Percentiles rank a stretch among this genome's conserved stretches.
phyloP scores from a whole-genome alignment of 2,113 vertebrate genomes.

The Colaptes auratus region DNA sequence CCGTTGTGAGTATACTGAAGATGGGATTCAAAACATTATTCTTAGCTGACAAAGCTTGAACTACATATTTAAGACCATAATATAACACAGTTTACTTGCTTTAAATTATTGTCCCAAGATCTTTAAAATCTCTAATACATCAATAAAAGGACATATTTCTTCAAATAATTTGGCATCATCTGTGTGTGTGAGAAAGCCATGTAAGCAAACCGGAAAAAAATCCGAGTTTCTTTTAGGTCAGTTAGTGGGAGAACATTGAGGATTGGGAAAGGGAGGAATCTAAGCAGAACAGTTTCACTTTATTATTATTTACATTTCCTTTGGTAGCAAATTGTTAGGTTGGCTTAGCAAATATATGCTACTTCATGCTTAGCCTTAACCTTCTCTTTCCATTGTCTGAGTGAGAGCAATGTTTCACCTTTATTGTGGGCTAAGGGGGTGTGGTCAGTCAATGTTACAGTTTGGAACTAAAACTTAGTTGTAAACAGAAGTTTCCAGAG shows the following conservation, averaged over 20 bases:
- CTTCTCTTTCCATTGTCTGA: background rate
- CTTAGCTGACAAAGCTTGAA: background rate
- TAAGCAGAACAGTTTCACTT: background rate
- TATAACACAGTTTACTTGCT: background rate
- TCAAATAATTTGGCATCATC: background rate
- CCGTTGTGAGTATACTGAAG: background rate
- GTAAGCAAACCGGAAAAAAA: background rate
- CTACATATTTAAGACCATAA: background rate
- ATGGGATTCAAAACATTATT: background rate
- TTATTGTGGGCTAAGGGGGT: background rate
- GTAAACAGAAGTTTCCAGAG: too few relatives aligned
- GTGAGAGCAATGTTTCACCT: background rate
- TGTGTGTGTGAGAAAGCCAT: background rate
- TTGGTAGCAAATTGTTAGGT: background rate
- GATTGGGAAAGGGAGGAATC: background rate
- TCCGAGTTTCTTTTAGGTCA: background rate
- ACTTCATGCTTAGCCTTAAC: background rate
- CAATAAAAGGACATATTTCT: accelerated
- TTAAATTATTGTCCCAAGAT: background rate
- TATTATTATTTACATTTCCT: background rate
- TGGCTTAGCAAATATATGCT: background rate
- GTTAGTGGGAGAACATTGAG: background rate
- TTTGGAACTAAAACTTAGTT: too few relatives aligned
- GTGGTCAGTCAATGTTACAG: too few relatives aligned
- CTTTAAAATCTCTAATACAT: background rate